Evolutionary conservation across 2,888 invertebrate genomes (phyloP), one percentile per base, ranked within the genome.

Genomic region (Thymelicus acteon): DNA sequence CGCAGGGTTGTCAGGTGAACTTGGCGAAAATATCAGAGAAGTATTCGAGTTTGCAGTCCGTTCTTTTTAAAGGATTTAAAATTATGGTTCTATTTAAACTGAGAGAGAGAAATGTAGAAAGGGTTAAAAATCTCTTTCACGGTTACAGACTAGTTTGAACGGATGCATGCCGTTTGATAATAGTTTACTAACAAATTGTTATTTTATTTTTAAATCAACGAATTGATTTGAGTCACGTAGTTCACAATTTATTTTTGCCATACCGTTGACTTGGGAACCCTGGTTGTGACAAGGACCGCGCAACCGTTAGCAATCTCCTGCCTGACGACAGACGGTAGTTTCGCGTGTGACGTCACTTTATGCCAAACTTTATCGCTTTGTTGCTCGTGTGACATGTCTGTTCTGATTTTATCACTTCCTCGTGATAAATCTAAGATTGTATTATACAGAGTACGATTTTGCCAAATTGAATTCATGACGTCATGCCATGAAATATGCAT

Each of bases 341-440:
- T 58, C 37, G 58, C 15, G 24, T 49, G 47, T 67, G 67, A 60
- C 67, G 67, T 67, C 67, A 67, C 7, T 60, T 67, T 44, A 58
- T 40, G 57, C 47, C 66, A 48, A n/a, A 49, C 60, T 67, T 67
- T 67, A 67, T 67, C 60, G 67, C 19, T 19, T 15, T 39, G 60
- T 60, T 49, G 60, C 60, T 67, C 60, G 39, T 60, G 39, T 60
- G 60, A 67, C 60, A 66, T 48, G 37, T 60, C 67, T 67, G 49
- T 48, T 66, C 57, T 8, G 37, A 66, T 66, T 66, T 58, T 58
- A 66, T 66, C 48, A 48, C 66, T 66, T 66, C 48, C 66, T 48
- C 0, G 31, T 66, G 31, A 58, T 48, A 62, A 66, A 37, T 7
- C 15, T 37, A 12, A 40, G 13, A 7, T 13, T 40, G 40, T 7